Percentiles rank a stretch among this genome's conserved stretches.
Evolutionary conservation across 2,888 invertebrate species (phyloP).

Genomic region (Platycnemis pennipes): DNA sequence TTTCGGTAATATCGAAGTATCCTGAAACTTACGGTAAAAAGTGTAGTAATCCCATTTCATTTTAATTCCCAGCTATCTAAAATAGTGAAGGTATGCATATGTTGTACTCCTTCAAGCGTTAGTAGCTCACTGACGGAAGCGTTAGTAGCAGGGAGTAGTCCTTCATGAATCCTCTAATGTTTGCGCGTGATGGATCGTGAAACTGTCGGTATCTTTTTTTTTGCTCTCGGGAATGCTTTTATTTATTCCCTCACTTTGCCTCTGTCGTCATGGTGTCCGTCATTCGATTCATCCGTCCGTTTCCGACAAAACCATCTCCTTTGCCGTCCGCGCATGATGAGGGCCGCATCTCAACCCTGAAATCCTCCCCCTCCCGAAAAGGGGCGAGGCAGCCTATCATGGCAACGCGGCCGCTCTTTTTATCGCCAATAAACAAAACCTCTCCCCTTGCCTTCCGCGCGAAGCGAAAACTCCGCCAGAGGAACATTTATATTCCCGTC

Average conservation of each 20-base stretch:
- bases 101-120: too few relatives aligned
- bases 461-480: background rate
- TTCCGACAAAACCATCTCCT: background rate
- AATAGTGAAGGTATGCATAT: too few relatives aligned
- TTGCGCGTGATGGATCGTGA: too few relatives aligned
- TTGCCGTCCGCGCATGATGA: background rate
- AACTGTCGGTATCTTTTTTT: too few relatives aligned
- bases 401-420: background rate
- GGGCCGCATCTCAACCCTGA: background rate
- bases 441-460: background rate
- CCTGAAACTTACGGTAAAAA: too few relatives aligned
- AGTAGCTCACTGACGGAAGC: too few relatives aligned
- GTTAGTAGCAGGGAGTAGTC: too few relatives aligned
- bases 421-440: conserved; percentile 26
- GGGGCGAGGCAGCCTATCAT: background rate
- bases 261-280: background rate
- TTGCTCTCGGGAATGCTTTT: too few relatives aligned
- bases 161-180: too few relatives aligned
- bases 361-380: background rate
- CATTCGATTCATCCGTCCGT: background rate
- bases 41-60: too few relatives aligned
- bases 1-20: too few relatives aligned
- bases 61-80: too few relatives aligned
- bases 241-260: background rate
- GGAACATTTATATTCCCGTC: background rate